Conservation (phyloP, 2,888 invertebrate genomes). For the Gastrophysa polygoni region DNA sequence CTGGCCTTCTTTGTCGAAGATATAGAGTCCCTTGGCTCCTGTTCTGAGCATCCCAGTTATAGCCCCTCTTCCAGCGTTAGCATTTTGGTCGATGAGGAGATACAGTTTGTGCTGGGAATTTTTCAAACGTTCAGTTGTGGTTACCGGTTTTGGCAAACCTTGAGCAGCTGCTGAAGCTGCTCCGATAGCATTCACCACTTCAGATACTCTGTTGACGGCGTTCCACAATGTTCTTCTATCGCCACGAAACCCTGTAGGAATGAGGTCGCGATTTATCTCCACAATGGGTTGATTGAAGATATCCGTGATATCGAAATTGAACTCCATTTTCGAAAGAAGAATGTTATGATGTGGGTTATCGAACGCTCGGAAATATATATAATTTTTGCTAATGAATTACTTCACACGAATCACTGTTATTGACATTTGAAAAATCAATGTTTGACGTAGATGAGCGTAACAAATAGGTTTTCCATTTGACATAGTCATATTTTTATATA, state of each 20-base stretch:
- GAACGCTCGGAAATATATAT: background rate
- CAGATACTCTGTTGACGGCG: slow-evolving; percentile 65
- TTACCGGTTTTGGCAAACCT: slow-evolving; percentile 74
- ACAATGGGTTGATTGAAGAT: slow-evolving; percentile 61
- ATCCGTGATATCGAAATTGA: slow-evolving; percentile 62
- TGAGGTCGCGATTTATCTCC: slow-evolving; percentile 60
- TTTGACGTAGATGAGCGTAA: background rate
- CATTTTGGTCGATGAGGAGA: slow-evolving; percentile 61
- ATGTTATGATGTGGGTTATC: too few species aligned
- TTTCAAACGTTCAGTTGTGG: slow-evolving; percentile 71
- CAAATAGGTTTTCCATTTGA: too few species aligned
- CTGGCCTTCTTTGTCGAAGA: slow-evolving; percentile 73
- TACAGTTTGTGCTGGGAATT: slow-evolving; percentile 65
- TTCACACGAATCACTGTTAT: background rate
- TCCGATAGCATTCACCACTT: slow-evolving; percentile 73
- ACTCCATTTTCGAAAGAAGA: slow-evolving; percentile 58
- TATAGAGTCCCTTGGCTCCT: slow-evolving; percentile 87
- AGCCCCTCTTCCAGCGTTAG: slow-evolving; percentile 64
- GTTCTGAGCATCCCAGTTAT: slow-evolving; percentile 90
- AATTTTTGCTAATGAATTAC: background rate
- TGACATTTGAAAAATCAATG: background rate
- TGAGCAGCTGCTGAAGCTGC: slow-evolving; percentile 76
- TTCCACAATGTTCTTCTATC: slow-evolving; percentile 65
- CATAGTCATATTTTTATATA: too few species aligned
- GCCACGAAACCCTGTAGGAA: slow-evolving; percentile 63